Evolutionary conservation across 2,797 vertebrate genomes (phyloP).

Genomic region (Orientallactaga sibirica): DNA sequence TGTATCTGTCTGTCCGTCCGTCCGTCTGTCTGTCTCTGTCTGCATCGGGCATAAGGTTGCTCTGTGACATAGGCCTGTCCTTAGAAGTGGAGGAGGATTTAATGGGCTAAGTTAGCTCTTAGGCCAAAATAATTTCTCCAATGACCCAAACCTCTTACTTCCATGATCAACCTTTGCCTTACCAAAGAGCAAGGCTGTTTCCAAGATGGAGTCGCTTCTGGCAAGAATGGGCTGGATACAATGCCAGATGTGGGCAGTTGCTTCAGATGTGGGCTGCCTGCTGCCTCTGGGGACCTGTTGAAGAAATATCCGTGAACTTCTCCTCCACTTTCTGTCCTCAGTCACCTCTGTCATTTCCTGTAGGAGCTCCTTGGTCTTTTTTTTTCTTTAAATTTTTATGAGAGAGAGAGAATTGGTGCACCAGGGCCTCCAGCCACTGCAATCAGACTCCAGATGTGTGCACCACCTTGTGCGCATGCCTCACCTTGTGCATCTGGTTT

Average conservation of each 20-base stretch:
- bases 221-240: not conserved
- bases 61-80: not conserved
- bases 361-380: no score
- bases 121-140: conserved; percentile 4
- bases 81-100: not conserved
- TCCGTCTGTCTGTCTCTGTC: not conserved
- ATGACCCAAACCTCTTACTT: not conserved
- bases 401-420: no score
- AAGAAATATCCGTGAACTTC: not conserved
- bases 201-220: conserved; percentile 11
- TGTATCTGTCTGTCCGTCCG: no score
- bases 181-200: conserved; percentile 19
- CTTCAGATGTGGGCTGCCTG: not conserved
- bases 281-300: not conserved
- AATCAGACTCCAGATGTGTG: no score
- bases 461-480: no score
- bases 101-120: not conserved
- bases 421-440: no score
- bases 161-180: conserved; percentile 1
- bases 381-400: no score
- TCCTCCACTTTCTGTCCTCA: not conserved
- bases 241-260: not conserved
- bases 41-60: not conserved
- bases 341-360: not conserved
- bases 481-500: no score